phyloP scores from a whole-genome alignment of 2,113 vertebrate genomes.

The Cynopterus brachyotis region DNA sequence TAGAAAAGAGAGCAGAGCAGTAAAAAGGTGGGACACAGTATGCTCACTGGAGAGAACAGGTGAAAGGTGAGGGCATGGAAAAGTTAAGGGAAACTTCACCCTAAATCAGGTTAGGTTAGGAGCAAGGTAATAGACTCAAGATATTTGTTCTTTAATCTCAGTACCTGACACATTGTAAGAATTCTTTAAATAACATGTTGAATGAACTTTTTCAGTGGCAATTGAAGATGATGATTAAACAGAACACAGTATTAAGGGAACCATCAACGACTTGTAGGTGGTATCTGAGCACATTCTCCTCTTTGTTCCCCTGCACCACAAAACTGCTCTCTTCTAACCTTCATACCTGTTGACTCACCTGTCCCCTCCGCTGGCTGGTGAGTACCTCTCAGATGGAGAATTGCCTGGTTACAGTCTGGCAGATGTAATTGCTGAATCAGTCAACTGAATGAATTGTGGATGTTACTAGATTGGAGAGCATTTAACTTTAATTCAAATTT shows the following conservation, averaged over 20 bases:
- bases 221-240: slow-evolving; percentile 21
- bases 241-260: background rate
- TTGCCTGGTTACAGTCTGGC: background rate
- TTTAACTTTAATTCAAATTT: slow-evolving; percentile 20
- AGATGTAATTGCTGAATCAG: background rate
- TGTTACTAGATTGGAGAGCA: background rate
- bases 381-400: background rate
- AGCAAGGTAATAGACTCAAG: background rate
- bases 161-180: background rate
- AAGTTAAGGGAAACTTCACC: background rate
- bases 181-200: background rate
- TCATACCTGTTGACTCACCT: background rate
- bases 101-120: background rate
- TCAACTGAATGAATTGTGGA: background rate
- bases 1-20: background rate
- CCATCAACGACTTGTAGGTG: background rate
- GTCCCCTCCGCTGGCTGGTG: background rate
- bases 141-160: background rate
- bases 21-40: background rate
- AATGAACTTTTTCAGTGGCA: background rate
- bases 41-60: background rate
- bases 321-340: background rate
- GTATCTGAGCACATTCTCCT: background rate
- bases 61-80: background rate
- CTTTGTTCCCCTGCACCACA: background rate